Evolutionary conservation across 1,140 invertebrate genomes (phyloP).

Genomic region (Achroia grisella): DNA sequence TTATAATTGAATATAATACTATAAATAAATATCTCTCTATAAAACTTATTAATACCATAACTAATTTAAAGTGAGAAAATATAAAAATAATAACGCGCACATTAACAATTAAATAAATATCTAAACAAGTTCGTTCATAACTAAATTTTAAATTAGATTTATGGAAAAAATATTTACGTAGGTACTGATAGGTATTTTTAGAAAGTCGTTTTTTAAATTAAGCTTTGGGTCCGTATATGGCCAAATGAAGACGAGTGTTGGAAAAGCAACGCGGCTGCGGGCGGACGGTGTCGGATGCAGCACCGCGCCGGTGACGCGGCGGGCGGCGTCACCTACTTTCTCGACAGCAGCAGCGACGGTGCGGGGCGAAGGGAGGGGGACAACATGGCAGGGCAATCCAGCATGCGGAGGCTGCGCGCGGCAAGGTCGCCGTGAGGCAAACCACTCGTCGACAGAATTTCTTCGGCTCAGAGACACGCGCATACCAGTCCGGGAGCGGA

Average conservation of each 20-base stretch:
- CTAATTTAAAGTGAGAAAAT: too few species aligned
- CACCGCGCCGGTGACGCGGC: not conserved
- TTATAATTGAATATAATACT: too few species aligned
- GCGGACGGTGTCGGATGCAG: too few species aligned
- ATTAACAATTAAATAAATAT: too few species aligned
- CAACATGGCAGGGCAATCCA: constrained; percentile 6
- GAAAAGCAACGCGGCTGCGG: constrained; percentile 2
- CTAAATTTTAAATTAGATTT: too few species aligned
- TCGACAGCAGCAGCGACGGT: constrained; percentile 36
- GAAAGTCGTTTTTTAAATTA: constrained; percentile 46
- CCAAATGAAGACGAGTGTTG: too few species aligned
- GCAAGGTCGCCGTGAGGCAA: constrained; percentile 70
- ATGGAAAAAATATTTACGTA: too few species aligned
- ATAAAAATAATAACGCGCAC: too few species aligned
- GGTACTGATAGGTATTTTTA: constrained; percentile 32
- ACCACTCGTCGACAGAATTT: constrained; percentile 65
- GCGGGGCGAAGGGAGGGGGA: constrained; percentile 4
- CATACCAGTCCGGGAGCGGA: constrained; percentile 64
- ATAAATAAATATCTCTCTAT: too few species aligned
- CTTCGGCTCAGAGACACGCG: constrained; percentile 54
- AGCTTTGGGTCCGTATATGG: constrained; percentile 32
- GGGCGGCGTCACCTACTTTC: constrained; percentile 60
- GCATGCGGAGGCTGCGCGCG: constrained; percentile 14
- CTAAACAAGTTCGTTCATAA: too few species aligned
- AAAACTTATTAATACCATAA: too few species aligned